Evolutionary conservation across 2,797 vertebrate genomes (phyloP), one percentile per base, ranked within the genome.

Genomic region (Anabas testudineus): DNA sequence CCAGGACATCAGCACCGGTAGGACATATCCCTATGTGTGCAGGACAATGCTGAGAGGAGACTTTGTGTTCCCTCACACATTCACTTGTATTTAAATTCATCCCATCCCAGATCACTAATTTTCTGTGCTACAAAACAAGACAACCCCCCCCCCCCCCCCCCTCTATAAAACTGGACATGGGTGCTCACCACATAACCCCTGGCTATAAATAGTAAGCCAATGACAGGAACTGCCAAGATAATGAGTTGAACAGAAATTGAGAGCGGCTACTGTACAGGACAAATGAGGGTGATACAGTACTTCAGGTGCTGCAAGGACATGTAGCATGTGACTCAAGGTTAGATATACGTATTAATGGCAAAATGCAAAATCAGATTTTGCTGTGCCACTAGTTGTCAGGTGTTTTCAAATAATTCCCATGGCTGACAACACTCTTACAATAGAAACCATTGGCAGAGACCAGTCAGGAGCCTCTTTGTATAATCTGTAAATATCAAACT

Each of bases 201-300:
- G n/a, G 64, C 80, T 94, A 93, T 91, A 91, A 90, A 91, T 92
- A 94, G 86, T 39, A 48, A 46, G 58, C 62, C 71, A 80, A 69
- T 75, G 78, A 86, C 76, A 77, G 60, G 66, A 84, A 69, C 67
- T 78, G 80, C 67, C 76, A 81, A 69, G 73, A 77, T 90, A 90
- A 88, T 86, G 84, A 84, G 74, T 53, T 76, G 58, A 86, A 78
- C 74, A 80, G 79, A 73, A 48, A 70, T 85, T 67, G 72, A 70
- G 43, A 59, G 53, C 57, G 61, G 74, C 37, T 42, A 80, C 30
- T 60, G 71, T 63, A 73, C 64, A 36, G 62, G 71, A 55, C 74
- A 76, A 42, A 34, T 0, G 1, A 46, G 74, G 66, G 51, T 67
- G 65, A 78, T 64, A 71, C 53, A 13, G n/a, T 21, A 41, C 51